A percentile compares a stretch with the other conserved stretches of the same genome.
These are phyloP conservation scores for Diorhabda elongata DNA, from an alignment of 1,140 invertebrate genomes.

Conservation along the genomic window DNA sequence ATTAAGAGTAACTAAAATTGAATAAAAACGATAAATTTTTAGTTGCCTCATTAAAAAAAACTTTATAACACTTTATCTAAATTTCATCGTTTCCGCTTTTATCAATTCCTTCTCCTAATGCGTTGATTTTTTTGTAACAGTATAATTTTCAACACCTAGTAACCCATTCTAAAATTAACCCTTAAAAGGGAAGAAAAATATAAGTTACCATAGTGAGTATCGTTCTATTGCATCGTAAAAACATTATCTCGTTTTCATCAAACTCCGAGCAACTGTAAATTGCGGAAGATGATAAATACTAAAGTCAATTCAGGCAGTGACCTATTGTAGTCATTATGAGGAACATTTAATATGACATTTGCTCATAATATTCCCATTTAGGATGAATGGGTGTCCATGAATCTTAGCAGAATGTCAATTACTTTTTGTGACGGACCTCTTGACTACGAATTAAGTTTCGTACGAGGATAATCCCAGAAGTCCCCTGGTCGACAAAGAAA, in stretches of 20 bases:
- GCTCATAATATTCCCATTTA: constrained; percentile 12
- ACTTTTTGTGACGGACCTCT: background rate
- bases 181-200: background rate
- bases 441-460: background rate
- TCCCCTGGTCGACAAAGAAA: too few relatives aligned
- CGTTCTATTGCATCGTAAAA: background rate
- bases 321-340: constrained; percentile 3
- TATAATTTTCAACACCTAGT: too few relatives aligned
- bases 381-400: constrained; percentile 1
- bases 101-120: too few relatives aligned
- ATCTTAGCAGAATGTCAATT: constrained; percentile 1
- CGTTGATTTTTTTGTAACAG: too few relatives aligned
- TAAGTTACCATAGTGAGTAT: background rate
- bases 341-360: background rate
- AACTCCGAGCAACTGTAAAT: background rate
- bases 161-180: too few relatives aligned
- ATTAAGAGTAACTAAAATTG: too few relatives aligned
- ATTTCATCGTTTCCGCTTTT: too few relatives aligned
- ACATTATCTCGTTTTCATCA: background rate
- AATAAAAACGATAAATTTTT: too few relatives aligned
- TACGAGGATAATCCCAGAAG: too few relatives aligned
- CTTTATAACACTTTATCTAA: too few relatives aligned
- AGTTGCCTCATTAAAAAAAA: too few relatives aligned
- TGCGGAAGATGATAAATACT: constrained; percentile 2
- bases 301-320: constrained; percentile 8